phyloP scores from a whole-genome alignment of 2,797 vertebrate genomes.

The Morelia viridis region DNA sequence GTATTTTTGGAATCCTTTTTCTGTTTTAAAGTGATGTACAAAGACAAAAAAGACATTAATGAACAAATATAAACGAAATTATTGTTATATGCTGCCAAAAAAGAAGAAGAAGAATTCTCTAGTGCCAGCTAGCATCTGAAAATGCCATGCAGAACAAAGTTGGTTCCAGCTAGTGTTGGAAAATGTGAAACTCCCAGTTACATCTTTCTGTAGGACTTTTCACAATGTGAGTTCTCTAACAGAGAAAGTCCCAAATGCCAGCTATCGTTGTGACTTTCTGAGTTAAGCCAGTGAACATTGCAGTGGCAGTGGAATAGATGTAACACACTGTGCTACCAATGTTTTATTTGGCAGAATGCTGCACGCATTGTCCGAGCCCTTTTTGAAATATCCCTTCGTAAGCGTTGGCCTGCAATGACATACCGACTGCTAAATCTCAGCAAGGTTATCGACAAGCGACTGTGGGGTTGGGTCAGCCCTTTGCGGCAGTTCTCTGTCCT shows the following conservation, averaged over 20 bases:
- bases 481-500: conserved; percentile 89
- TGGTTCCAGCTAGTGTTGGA: neutral
- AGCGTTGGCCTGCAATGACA: conserved; percentile 96
- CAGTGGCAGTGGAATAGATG: neutral
- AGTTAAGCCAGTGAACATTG: neutral
- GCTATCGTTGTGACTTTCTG: neutral
- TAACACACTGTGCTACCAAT: conserved; percentile 2
- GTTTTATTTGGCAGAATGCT: conserved; percentile 82
- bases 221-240: neutral
- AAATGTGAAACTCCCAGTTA: neutral
- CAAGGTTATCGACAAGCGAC: conserved; percentile 94
- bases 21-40: neutral
- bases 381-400: conserved; percentile 95
- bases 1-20: neutral
- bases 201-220: neutral
- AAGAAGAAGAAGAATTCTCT: neutral
- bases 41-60: neutral
- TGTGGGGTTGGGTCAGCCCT: conserved; percentile 93
- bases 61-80: neutral
- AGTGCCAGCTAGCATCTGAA: neutral
- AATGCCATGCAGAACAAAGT: neutral
- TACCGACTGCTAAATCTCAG: conserved; percentile 92
- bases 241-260: neutral
- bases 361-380: conserved; percentile 94
- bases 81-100: neutral